Evolutionary conservation across 2,888 invertebrate species (phyloP).

Genomic region (Bombylius discolor): DNA sequence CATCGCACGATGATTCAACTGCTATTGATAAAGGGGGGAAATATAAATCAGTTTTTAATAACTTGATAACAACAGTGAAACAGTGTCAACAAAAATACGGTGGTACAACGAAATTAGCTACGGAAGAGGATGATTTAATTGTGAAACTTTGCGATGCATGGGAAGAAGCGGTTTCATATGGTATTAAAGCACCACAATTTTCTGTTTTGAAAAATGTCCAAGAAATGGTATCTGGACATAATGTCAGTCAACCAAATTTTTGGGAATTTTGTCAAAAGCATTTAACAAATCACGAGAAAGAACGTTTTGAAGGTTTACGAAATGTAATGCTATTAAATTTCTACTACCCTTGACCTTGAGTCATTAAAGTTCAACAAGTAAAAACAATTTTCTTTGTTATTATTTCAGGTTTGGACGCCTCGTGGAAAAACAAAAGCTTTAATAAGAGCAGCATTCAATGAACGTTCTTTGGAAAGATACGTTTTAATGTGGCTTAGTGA

Average conservation of each 20-base stretch:
- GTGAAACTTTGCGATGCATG: slow-evolving; percentile 54
- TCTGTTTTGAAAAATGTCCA: slow-evolving; percentile 53
- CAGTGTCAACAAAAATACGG: slow-evolving; percentile 71
- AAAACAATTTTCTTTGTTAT: background rate
- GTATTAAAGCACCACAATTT: slow-evolving; percentile 49
- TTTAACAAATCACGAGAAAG: slow-evolving; percentile 75
- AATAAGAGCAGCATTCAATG: slow-evolving; percentile 80
- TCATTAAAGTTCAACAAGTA: background rate
- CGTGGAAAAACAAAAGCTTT: slow-evolving; percentile 53
- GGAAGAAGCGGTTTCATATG: slow-evolving; percentile 67
- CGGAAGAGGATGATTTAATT: slow-evolving; percentile 59
- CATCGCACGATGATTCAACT: background rate
- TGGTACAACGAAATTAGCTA: slow-evolving; percentile 77
- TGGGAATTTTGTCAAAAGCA: slow-evolving; percentile 70
- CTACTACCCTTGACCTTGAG: background rate
- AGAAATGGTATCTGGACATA: slow-evolving; percentile 49
- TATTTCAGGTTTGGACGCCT: slow-evolving; percentile 50
- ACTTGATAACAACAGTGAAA: slow-evolving; percentile 25
- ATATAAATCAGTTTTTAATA: slow-evolving; percentile 27
- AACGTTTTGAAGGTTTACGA: slow-evolving; percentile 62
- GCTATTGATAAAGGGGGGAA: background rate
- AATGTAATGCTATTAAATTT: slow-evolving; percentile 26
- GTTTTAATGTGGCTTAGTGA: slow-evolving; percentile 62
- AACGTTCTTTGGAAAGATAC: slow-evolving; percentile 74
- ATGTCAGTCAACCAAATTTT: slow-evolving; percentile 39